These are phyloP conservation scores for Turnix velox DNA, from an alignment of 2,113 vertebrate species.

Conservation along the genomic window DNA sequence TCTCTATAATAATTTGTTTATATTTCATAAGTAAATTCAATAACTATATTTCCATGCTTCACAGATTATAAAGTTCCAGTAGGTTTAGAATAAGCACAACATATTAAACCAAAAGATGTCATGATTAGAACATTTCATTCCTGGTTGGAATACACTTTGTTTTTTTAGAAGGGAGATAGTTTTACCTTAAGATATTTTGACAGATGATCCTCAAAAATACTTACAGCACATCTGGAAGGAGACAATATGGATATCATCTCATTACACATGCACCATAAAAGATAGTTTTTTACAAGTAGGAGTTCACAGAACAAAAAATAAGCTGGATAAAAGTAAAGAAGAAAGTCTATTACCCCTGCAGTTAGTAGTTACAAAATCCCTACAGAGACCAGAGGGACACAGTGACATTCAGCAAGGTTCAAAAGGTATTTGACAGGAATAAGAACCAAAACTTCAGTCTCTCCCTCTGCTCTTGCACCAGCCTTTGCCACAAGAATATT, in stretches of 20 bases:
- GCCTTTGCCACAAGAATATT: neutral
- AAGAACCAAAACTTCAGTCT: neutral
- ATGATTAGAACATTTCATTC: neutral
- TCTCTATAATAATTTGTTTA: neutral
- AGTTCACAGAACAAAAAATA: conserved; percentile 8
- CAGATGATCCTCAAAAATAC: neutral
- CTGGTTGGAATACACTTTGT: neutral
- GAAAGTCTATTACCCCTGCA: conserved; percentile 8
- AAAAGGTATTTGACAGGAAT: neutral
- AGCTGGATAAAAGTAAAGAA: neutral
- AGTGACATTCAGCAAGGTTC: neutral
- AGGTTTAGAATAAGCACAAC: neutral
- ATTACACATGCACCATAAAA: neutral
- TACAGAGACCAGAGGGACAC: neutral
- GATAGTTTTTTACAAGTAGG: neutral
- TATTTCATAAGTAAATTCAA: neutral
- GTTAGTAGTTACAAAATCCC: neutral
- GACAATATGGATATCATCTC: neutral
- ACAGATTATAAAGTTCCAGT: neutral
- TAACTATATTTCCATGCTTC: neutral
- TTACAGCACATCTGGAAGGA: conserved; percentile 13
- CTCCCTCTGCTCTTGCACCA: neutral
- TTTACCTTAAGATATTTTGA: neutral
- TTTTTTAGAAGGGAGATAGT: neutral
- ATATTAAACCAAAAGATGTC: neutral